phyloP scores from a whole-genome alignment of 2,888 invertebrate species.

The Clitarchus hookeri region DNA sequence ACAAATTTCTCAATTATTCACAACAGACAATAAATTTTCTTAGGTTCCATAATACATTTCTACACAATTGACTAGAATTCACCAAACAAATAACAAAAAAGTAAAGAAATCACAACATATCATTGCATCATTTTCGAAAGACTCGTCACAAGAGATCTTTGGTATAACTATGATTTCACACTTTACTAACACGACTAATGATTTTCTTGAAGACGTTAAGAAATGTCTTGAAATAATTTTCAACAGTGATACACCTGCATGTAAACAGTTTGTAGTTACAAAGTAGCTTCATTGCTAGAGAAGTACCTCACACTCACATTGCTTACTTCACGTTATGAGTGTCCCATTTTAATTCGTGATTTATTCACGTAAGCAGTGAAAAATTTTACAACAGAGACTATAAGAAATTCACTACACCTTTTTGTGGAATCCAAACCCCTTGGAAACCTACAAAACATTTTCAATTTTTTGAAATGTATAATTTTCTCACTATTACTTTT shows the following conservation, averaged over 20 bases:
- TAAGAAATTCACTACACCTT: no score
- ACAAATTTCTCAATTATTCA: background rate
- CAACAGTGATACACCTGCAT: background rate
- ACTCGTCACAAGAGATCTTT: background rate
- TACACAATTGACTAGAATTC: background rate
- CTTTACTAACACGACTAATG: background rate
- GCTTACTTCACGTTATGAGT: no score
- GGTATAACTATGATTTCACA: background rate
- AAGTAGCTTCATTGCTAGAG: background rate
- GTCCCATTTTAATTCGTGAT: no score
- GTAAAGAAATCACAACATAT: background rate
- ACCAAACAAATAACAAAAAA: background rate
- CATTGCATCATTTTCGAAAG: background rate
- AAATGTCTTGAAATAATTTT: background rate
- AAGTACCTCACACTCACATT: no score
- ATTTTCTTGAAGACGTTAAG: background rate
- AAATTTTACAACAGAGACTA: no score
- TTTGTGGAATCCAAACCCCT: no score
- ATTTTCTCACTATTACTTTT: no score
- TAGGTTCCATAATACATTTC: background rate
- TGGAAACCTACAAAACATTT: no score
- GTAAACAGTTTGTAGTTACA: background rate
- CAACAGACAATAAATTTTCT: background rate
- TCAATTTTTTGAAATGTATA: no score
- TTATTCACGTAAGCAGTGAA: no score